Evolutionary conservation across 2,797 vertebrate species (phyloP).

Genomic region (Apogon talboti): DNA sequence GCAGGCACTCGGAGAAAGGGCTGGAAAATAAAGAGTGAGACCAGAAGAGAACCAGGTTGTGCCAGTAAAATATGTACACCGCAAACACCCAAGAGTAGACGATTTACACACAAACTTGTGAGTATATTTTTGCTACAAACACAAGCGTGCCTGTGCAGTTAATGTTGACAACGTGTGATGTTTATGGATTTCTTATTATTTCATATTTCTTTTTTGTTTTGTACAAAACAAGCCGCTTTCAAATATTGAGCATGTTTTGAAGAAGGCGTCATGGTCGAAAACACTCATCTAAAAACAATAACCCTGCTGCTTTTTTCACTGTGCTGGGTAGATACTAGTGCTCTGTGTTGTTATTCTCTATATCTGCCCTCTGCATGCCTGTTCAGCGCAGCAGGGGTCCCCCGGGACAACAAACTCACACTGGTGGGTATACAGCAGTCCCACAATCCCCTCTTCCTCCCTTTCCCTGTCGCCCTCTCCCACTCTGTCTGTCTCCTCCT

Average conservation of each 20-base stretch:
- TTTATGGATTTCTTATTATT: constrained; percentile 28
- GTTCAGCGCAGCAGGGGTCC: constrained; percentile 79
- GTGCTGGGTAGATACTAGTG: constrained; percentile 42
- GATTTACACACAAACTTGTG: constrained; percentile 42
- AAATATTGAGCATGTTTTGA: constrained; percentile 54
- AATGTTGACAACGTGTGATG: constrained; percentile 9
- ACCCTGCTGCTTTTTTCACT: constrained; percentile 35
- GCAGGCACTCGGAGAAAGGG: constrained; percentile 69
- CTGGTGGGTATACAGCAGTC: constrained; percentile 58
- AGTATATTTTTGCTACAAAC: constrained; percentile 24
- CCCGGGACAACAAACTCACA: constrained; percentile 79
- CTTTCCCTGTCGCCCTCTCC: constrained; percentile 21
- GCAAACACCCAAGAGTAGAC: constrained; percentile 51
- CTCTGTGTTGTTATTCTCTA: neutral
- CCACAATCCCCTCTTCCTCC: constrained; percentile 55
- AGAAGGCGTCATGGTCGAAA: constrained; percentile 49
- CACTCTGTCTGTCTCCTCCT: constrained; percentile 55
- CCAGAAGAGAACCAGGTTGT: constrained; percentile 76
- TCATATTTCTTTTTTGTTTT: constrained; percentile 30
- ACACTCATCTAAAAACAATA: constrained; percentile 57
- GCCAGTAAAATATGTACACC: constrained; percentile 72
- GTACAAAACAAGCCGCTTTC: constrained; percentile 25
- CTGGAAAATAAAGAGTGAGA: constrained; percentile 78
- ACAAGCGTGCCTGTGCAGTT: constrained; percentile 15
- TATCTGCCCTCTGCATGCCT: constrained; percentile 83